Base-by-base conservation (phyloP, 2,888 invertebrate species). In the Neria commutata region DNA sequence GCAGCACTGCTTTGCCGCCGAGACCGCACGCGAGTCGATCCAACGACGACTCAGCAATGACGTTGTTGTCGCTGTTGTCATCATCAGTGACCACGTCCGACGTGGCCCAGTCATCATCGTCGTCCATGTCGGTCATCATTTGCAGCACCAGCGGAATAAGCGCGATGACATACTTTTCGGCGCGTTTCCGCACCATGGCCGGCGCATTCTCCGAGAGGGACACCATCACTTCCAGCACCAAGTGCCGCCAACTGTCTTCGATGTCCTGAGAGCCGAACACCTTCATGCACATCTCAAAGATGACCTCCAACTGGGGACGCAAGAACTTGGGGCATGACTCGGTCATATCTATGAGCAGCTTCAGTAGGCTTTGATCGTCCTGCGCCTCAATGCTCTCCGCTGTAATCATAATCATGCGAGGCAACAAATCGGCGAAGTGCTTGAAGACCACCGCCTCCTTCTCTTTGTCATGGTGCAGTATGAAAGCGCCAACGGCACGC, bases 11-110 rank as follows among this genome's bases (percentile, higher is more conserved):
- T 85, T 87, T 87, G 45, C 96, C 96, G 63, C 98, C 98, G 42
- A 99, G 87, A 2, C 96, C 96, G 82, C 97, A 98, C n/a, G 98
- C 95, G 76, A 99, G 86, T 65, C 99, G 89, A 84, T 99, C 99
- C 57, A 99, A 84, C 6, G 97, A 95, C 21, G 96, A 95, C 81
- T 99, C 99, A 0, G 96, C 99, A 48, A 95, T 94, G 5, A 96
- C 93, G 70, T 94, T 91, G 80, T 97, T 96, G 71, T 94, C 93
- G 80, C 97, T 96, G 74, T 91, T 94, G 76, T 98, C 98, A 62
- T 97, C 97, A 64, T 97, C 96, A 17, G 90, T 86, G 19, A 92
- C 87, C 75, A 95, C 92, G 77, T 96, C 95, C 40, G 90, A 88
- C 54, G 89, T 85, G 24, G 92, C 87, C 95, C 96, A 97, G 58